Conservation (phyloP, 2,113 vertebrate species). For the Triplophysa rosa region DNA sequence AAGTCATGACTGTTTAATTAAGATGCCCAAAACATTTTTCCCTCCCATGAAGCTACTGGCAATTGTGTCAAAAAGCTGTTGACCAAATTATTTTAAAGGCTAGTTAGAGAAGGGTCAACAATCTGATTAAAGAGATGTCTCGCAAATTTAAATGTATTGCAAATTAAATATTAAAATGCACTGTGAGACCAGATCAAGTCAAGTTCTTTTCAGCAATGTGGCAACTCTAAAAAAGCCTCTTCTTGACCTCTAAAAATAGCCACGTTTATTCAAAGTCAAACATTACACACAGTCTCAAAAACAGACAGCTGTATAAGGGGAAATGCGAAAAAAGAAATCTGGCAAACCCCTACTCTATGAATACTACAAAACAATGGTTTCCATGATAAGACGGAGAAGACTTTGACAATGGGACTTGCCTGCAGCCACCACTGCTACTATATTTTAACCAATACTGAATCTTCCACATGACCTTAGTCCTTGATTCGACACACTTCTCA, state of each 20-base stretch:
- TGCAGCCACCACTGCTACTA: neutral
- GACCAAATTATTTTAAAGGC: neutral
- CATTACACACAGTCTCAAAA: slow-evolving; percentile 43
- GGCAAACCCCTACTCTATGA: slow-evolving; percentile 22
- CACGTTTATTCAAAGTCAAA: slow-evolving; percentile 47
- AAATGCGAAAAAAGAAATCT: slow-evolving; percentile 10
- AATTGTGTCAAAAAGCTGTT: neutral
- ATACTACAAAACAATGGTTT: neutral
- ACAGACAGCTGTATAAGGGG: slow-evolving; percentile 26
- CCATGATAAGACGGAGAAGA: neutral
- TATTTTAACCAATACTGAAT: neutral
- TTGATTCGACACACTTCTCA: neutral
- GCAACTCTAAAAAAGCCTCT: slow-evolving; percentile 56
- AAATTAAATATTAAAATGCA: neutral
- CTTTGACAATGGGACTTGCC: neutral
- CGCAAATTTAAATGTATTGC: neutral
- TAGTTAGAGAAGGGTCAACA: neutral
- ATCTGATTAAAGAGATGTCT: neutral
- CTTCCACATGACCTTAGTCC: no score
- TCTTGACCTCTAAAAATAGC: slow-evolving; percentile 44
- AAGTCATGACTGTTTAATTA: no score
- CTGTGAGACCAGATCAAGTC: neutral
- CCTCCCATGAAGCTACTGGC: neutral
- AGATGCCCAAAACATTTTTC: no score
- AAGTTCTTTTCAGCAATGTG: slow-evolving; percentile 53